A percentile compares a stretch with the other conserved stretches of the same genome.
phyloP scores from a whole-genome alignment of 2,888 invertebrate genomes.

The Entomobrya multifasciata region DNA sequence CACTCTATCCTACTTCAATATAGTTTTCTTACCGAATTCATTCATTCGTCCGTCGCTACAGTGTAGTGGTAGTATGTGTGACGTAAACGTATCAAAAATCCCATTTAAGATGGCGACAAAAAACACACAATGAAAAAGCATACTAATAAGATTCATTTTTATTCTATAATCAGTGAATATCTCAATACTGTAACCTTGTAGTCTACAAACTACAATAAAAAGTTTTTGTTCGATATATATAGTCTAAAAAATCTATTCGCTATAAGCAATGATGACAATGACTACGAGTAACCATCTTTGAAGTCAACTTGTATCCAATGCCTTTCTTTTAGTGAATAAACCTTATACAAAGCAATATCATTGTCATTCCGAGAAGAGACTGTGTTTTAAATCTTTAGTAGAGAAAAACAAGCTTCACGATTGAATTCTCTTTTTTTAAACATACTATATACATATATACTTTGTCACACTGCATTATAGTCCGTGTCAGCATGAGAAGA shows the following conservation, averaged over 20 bases:
- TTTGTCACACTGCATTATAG: not conserved
- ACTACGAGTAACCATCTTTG: constrained; percentile 29
- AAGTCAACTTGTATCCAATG: constrained; percentile 4
- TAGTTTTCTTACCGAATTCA: constrained; percentile 41
- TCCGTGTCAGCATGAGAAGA: too few species aligned
- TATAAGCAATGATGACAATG: constrained; percentile 18
- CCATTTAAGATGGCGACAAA: constrained; percentile 21
- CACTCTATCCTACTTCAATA: not conserved
- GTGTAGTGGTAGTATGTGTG: too few species aligned
- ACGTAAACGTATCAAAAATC: too few species aligned
- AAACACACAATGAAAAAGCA: constrained; percentile 6
- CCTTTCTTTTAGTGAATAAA: not conserved
- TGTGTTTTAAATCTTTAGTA: constrained; percentile 21
- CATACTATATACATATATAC: not conserved
- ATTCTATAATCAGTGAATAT: constrained; percentile 20
- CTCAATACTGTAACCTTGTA: constrained; percentile 21
- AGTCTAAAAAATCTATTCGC: constrained; percentile 1
- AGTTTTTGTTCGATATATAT: not conserved
- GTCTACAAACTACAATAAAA: not conserved
- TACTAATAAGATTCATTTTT: not conserved
- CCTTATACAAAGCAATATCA: constrained; percentile 49
- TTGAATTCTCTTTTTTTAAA: constrained; percentile 47
- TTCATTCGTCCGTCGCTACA: constrained; percentile 10
- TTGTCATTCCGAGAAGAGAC: constrained; percentile 52
- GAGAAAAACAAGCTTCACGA: constrained; percentile 38